Evolutionary conservation across 2,888 invertebrate species (phyloP).

Genomic region (Lordiphosa andalusiaca): DNA sequence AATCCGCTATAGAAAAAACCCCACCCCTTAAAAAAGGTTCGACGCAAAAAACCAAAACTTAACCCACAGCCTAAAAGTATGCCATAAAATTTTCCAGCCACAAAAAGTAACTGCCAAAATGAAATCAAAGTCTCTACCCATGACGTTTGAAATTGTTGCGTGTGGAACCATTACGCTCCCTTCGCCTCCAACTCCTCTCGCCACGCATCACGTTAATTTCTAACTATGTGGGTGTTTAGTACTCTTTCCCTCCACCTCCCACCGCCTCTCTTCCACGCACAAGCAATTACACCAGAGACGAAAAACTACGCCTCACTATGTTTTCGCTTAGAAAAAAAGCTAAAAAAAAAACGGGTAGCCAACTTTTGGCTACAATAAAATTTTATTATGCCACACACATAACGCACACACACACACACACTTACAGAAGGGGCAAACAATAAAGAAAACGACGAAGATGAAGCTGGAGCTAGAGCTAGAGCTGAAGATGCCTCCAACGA

Average conservation of each 20-base stretch:
- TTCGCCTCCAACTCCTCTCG: constrained; percentile 9
- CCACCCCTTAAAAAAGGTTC: constrained; percentile 13
- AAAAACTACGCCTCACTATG: constrained; percentile 27
- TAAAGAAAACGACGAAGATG: constrained; percentile 44
- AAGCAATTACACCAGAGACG: constrained; percentile 27
- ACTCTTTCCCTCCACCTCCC: constrained; percentile 23
- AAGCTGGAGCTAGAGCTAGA: constrained; percentile 36
- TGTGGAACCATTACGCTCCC: constrained; percentile 9
- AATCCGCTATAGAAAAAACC: too few relatives aligned
- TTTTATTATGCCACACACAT: constrained; percentile 74
- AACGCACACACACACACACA: constrained; percentile 25
- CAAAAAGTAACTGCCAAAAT: constrained; percentile 35
- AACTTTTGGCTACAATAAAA: constrained; percentile 72
- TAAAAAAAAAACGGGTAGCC: constrained; percentile 64
- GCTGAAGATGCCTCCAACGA: constrained; percentile 24
- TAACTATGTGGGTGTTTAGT: constrained; percentile 61
- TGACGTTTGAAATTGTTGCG: constrained; percentile 57
- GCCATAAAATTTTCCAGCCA: constrained; percentile 25
- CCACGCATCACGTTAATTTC: constrained; percentile 54
- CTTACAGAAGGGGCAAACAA: constrained; percentile 38
- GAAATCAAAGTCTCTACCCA: constrained; percentile 31
- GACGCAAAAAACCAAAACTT: constrained; percentile 4
- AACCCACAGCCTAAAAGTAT: constrained; percentile 61
- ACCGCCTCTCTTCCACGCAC: background rate
- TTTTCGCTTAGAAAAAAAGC: constrained; percentile 22